phyloP scores from a whole-genome alignment of 2,113 vertebrate species.

The Uria aalge region DNA sequence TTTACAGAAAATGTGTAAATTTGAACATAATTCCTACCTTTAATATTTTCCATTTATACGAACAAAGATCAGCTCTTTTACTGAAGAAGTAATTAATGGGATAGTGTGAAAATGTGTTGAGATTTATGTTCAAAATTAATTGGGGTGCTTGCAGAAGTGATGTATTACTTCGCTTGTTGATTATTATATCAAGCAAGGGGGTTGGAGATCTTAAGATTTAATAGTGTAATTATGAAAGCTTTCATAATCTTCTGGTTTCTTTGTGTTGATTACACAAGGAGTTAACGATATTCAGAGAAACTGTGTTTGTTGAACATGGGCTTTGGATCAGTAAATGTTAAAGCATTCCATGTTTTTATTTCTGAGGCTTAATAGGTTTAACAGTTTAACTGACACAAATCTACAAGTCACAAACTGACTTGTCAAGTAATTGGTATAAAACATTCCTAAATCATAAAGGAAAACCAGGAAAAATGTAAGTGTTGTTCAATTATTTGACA shows the following conservation, averaged over 20 bases:
- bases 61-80: background rate
- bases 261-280: background rate
- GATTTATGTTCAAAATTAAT: conserved; percentile 61
- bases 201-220: conserved; percentile 42
- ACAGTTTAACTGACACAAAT: background rate
- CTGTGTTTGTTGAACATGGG: background rate
- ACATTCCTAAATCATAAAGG: background rate
- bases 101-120: background rate
- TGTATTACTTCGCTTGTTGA: conserved; percentile 30
- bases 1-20: background rate
- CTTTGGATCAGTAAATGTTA: background rate
- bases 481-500: background rate
- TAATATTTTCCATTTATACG: background rate
- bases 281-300: background rate
- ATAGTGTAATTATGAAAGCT: conserved; percentile 19
- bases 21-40: background rate
- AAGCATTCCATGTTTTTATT: background rate
- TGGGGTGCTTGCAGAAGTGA: conserved; percentile 1
- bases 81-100: background rate
- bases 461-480: background rate
- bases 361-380: background rate
- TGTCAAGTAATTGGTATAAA: background rate
- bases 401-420: background rate
- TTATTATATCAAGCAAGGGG: background rate
- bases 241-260: background rate